Percentiles rank a stretch among this genome's conserved stretches.
phyloP scores from a whole-genome alignment of 2,888 invertebrate species.

The Lasius fuliginosus region DNA sequence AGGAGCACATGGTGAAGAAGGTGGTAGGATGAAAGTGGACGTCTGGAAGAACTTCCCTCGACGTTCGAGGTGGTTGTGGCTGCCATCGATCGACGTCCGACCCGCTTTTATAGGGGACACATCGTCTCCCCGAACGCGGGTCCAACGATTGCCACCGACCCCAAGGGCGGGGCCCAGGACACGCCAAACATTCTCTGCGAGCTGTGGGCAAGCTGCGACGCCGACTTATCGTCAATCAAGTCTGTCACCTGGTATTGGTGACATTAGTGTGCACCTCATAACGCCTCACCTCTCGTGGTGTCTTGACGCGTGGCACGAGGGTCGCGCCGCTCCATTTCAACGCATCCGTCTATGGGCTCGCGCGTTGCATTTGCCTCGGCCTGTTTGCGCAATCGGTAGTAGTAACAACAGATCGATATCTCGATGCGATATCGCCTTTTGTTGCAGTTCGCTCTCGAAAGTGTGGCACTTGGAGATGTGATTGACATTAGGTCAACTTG shows the following conservation, averaged over 20 bases:
- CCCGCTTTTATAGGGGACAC: slow-evolving; percentile 82
- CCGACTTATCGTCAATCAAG: slow-evolving; percentile 74
- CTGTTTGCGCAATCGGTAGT: not conserved
- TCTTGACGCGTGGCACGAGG: slow-evolving; percentile 51
- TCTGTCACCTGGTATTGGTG: slow-evolving; percentile 70
- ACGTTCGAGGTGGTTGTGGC: slow-evolving; percentile 79
- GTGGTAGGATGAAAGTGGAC: slow-evolving; percentile 17
- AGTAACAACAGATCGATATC: slow-evolving; percentile 29
- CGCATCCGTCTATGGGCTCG: slow-evolving; percentile 64
- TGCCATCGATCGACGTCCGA: slow-evolving; percentile 67
- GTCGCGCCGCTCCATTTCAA: slow-evolving; percentile 65
- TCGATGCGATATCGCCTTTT: slow-evolving; percentile 24
- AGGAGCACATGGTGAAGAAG: slow-evolving; percentile 76
- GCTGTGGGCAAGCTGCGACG: slow-evolving; percentile 50
- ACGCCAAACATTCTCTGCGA: slow-evolving; percentile 82
- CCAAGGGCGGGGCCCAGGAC: slow-evolving; percentile 83
- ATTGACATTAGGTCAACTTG: slow-evolving; percentile 12
- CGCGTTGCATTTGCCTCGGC: not conserved
- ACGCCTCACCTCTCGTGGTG: slow-evolving; percentile 61
- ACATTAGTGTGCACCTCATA: slow-evolving; percentile 63
- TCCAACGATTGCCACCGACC: slow-evolving; percentile 70
- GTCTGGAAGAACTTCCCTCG: slow-evolving; percentile 58
- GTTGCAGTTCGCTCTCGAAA: not conserved
- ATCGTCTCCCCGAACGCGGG: slow-evolving; percentile 64
- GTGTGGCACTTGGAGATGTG: not conserved